Evolutionary conservation across 2,888 invertebrate species (phyloP).

Genomic region (Stenchaetothrips biformis): DNA sequence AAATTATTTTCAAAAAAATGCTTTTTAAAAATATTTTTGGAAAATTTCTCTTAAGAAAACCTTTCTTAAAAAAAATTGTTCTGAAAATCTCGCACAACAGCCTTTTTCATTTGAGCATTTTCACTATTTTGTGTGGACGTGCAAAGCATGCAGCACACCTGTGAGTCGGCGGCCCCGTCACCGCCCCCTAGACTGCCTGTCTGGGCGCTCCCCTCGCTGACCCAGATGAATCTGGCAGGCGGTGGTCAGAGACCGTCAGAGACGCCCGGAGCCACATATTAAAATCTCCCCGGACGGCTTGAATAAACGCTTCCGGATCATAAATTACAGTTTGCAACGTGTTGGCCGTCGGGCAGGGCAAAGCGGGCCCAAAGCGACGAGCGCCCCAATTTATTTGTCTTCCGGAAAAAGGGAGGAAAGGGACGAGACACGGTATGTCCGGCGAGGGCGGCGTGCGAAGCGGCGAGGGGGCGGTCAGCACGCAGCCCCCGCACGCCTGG

Average conservation of each 20-base stretch:
- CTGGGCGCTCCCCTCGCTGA: no score
- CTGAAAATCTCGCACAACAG: no score
- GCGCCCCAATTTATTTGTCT: conserved; percentile 20
- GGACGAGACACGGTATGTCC: neutral
- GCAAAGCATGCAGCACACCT: neutral
- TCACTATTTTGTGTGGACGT: neutral
- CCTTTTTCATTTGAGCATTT: neutral
- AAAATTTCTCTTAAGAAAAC: no score
- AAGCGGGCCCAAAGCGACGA: neutral
- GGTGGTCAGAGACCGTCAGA: no score
- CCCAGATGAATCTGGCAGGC: no score
- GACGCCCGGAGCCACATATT: neutral
- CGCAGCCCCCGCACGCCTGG: neutral
- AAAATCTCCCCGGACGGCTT: neutral
- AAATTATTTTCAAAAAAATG: no score
- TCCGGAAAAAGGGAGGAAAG: conserved; percentile 1
- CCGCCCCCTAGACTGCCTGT: no score
- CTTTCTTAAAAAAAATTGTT: no score
- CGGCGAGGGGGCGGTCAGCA: neutral
- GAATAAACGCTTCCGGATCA: conserved; percentile 12
- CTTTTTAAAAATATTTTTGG: no score
- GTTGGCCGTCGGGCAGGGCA: neutral
- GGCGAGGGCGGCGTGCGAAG: neutral
- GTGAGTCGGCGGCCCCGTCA: no score
- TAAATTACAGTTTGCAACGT: neutral